Base-by-base conservation (phyloP, 30 jellyfish, hydroid and myxozoan genomes). In the Cassiopea andromeda region DNA sequence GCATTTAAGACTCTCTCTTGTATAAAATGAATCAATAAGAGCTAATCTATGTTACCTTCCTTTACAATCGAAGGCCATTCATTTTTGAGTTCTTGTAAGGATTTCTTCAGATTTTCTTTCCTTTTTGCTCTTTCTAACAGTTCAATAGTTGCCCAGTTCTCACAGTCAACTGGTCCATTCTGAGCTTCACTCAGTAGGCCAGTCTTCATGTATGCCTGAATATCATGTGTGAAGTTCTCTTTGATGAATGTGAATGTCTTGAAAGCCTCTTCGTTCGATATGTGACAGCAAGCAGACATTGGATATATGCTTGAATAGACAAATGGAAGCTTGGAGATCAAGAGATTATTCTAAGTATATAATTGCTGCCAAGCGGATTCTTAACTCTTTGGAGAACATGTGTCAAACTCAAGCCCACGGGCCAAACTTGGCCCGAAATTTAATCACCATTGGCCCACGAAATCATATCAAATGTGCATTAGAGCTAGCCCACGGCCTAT, bases 121-220 rank as follows among this genome's bases (percentile, higher is more conserved):
- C 94, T 77, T 69, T 78, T 83, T 1, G 94, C 94, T 16, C 94
- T 87, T 48, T 78, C 94, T 48, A 50, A 78, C 18, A 87, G 75
- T 58, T 87, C 94, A 19, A 75, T 66, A 57, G 94, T 89, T 27
- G 94, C 94, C 94, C 94, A 87, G 18, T 82, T 87, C 61, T 87
- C 94, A 68, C 94, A 87, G 60, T 87, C 94, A 59, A 58, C 81
- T 10, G 94, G 94, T 27, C 94, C 94, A 78, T 87, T 87, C 48
- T 70, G 90, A n/a, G 94, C 78, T 44, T 87, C 94, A 46, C 82
- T 71, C 44, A 87, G 86, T 75, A 87, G 74, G 17, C 94, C 94
- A 18, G 90, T 76, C 58, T 87, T 87, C 87, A 82, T 79, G 49
- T 87, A 87, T 38, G 76, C 43, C 60, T 87, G 89, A 45, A 87